phyloP scores from a whole-genome alignment of 2,888 invertebrate genomes.

The Eueremaeus valkanovi region DNA sequence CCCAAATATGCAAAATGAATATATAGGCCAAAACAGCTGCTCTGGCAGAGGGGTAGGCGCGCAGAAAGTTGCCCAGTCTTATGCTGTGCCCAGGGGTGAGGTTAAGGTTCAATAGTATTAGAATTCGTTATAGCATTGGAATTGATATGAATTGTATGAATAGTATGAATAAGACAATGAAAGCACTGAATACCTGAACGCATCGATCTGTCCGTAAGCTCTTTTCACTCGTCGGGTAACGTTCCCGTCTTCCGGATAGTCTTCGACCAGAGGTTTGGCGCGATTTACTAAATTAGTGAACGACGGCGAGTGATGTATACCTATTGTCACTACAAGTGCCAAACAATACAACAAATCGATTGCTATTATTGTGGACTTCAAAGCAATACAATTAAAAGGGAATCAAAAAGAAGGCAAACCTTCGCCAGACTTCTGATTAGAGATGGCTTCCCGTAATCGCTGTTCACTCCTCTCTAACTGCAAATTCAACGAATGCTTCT shows the following conservation, averaged over 20 bases:
- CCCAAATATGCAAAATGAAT: constrained; percentile 76
- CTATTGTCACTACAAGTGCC: constrained; percentile 33
- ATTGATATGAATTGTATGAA: too few species aligned
- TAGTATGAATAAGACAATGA: too few species aligned
- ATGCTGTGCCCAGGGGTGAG: too few species aligned
- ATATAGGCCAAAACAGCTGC: constrained; percentile 79
- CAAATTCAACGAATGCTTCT: constrained; percentile 75
- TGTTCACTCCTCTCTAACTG: constrained; percentile 67
- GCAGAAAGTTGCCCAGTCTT: constrained; percentile 70
- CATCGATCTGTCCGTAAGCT: constrained; percentile 70
- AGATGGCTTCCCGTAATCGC: constrained; percentile 44
- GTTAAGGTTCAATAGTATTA: neutral
- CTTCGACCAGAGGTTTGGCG: constrained; percentile 62
- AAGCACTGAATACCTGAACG: constrained; percentile 60
- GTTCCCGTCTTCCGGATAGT: constrained; percentile 70
- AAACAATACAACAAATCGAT: neutral
- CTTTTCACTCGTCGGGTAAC: constrained; percentile 70
- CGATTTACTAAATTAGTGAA: constrained; percentile 33
- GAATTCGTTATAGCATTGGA: neutral
- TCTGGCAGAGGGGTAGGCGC: constrained; percentile 75
- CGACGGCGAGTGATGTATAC: constrained; percentile 36
- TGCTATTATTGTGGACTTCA: neutral
- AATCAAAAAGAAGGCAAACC: neutral
- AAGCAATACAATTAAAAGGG: neutral
- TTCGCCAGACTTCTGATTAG: neutral